These are phyloP conservation scores for Takifugu rubripes DNA, from an alignment of 2,797 vertebrate species.

Conservation along the genomic window DNA sequence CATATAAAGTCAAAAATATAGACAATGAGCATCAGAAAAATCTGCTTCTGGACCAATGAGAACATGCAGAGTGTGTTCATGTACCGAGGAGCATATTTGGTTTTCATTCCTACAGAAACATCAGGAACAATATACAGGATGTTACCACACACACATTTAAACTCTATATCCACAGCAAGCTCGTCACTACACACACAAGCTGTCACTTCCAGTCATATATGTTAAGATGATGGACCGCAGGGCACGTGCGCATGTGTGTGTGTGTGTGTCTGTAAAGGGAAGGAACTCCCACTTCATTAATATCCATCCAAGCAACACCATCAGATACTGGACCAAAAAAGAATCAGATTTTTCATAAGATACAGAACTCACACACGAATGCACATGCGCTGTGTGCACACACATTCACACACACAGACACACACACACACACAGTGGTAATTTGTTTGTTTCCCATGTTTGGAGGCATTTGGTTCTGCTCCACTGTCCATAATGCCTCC, in stretches of 20 bases:
- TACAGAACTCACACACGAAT: neutral
- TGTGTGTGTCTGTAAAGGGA: slow-evolving; percentile 13
- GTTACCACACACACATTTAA: slow-evolving; percentile 36
- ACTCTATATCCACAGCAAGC: slow-evolving; percentile 32
- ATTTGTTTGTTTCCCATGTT: slow-evolving; percentile 74
- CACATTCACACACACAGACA: slow-evolving; percentile 9
- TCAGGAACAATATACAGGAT: slow-evolving; percentile 34
- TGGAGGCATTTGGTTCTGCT: slow-evolving; percentile 69
- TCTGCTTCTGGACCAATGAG: slow-evolving; percentile 65
- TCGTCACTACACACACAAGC: slow-evolving; percentile 50
- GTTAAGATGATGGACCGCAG: slow-evolving; percentile 33
- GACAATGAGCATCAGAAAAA: slow-evolving; percentile 47
- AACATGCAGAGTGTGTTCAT: slow-evolving; percentile 26
- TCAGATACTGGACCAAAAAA: slow-evolving; percentile 55
- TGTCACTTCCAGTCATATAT: slow-evolving; percentile 58
- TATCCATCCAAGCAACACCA: slow-evolving; percentile 57
- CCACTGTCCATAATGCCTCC: slow-evolving; percentile 67
- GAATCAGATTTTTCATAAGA: slow-evolving; percentile 60
- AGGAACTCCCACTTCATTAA: slow-evolving; percentile 49
- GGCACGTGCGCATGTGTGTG: slow-evolving; percentile 27
- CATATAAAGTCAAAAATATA: slow-evolving; percentile 16
- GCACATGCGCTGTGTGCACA: neutral
- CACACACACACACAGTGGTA: slow-evolving; percentile 34
- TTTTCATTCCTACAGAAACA: slow-evolving; percentile 33
- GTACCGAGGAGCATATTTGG: slow-evolving; percentile 50